Evolutionary conservation across 2,888 invertebrate genomes (phyloP), one percentile per base, ranked within the genome.

Genomic region (Drosophila demipolita): DNA sequence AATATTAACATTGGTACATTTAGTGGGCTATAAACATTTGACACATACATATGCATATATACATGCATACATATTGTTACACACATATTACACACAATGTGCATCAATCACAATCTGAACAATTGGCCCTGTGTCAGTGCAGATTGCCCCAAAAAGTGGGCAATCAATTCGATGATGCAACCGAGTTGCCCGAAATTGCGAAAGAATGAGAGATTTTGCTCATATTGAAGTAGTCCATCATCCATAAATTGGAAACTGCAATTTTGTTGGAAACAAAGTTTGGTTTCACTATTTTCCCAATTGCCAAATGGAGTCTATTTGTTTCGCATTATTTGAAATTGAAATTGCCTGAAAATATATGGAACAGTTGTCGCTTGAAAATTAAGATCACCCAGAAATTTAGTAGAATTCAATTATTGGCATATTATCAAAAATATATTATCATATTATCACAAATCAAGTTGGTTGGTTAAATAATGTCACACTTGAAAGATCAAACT

Each of bases 111-210:
- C 42, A 42, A 45, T 36, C n/a, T 72, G 67, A 32, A 64, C 61
- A 72, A 76, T 76, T 63, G 36, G 38, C n/a, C 11, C 17, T 35
- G 54, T 42, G 35, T 9, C 36, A 4, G 23, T 9, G 4, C 8
- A 20, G n/a, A 4, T 26, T 52, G 60, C 69, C 60, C 69, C 69
- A 59, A 49, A 78, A 77, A 73, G 74, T 58, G 68, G 49, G 68
- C 78, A 78, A 78, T 78, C 63, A 78, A 69, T 73, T 69, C 60
- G 35, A 58, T 60, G 52, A 58, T 60, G 52, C 73, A 73, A 42
- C 35, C 50, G 32, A 69, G 35, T 58, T 35, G 26, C 33, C 57
- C 73, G 50, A 57, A 48, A 55, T 78, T 38, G 48, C 57, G 60
- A 17, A 33, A 2, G 71, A 15, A 54, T 23, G 23, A 63, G 63